phyloP scores from a whole-genome alignment of 2,797 vertebrate genomes.

The Mormyrus hasselquistii region DNA sequence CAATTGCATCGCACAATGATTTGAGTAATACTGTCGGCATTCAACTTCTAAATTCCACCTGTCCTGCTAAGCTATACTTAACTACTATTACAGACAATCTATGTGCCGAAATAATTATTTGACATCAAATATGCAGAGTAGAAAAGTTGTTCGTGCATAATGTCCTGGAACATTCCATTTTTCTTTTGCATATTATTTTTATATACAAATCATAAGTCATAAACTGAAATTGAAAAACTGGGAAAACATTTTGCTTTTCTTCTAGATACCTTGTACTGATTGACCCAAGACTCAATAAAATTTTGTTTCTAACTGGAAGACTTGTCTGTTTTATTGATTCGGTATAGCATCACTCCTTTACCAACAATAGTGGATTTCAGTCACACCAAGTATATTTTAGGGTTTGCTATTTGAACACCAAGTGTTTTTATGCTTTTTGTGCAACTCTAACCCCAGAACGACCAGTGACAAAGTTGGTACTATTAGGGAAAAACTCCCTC shows the following conservation, averaged over 20 bases:
- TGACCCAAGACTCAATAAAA: neutral
- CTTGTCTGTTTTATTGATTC: neutral
- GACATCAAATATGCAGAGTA: neutral
- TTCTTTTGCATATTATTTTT: slow-evolving; percentile 1
- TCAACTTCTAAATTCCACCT: neutral
- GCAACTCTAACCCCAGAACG: neutral
- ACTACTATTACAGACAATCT: neutral
- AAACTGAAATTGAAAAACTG: neutral
- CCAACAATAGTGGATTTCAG: neutral
- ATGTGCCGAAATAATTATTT: neutral
- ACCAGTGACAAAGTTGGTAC: neutral
- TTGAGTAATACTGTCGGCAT: neutral
- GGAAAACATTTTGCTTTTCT: neutral
- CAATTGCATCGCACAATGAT: neutral
- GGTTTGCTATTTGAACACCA: neutral
- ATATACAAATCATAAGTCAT: neutral
- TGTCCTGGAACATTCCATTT: neutral
- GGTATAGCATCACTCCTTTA: neutral
- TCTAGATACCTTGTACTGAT: slow-evolving; percentile 1
- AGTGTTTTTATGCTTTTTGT: neutral
- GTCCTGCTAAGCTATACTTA: neutral
- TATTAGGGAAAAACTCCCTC: neutral
- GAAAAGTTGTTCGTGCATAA: neutral
- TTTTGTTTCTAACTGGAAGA: neutral
- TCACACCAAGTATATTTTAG: neutral